These are phyloP conservation scores for Phorcus lineatus DNA, from an alignment of 2,888 invertebrate genomes.

Conservation along the genomic window DNA sequence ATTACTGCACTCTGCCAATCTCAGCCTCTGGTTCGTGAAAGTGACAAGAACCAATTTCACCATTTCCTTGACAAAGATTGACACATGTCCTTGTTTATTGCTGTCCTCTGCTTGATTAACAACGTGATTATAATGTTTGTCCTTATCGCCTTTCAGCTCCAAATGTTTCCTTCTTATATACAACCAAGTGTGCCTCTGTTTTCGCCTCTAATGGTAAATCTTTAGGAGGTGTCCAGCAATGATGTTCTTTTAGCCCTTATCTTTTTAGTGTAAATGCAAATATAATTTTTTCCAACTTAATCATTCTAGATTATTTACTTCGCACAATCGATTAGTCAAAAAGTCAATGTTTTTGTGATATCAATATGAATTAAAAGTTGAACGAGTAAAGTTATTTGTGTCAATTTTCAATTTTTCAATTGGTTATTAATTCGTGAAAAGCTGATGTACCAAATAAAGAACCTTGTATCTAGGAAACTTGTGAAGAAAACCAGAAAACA, in stretches of 20 bases:
- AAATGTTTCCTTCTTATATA: neutral
- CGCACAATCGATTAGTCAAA: no score
- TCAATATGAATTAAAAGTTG: no score
- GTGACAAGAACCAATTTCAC: neutral
- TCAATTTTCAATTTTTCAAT: no score
- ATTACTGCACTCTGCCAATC: neutral
- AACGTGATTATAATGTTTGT: slow-evolving; percentile 9
- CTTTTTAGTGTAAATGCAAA: neutral
- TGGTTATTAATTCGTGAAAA: no score
- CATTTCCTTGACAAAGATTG: neutral
- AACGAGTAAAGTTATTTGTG: no score
- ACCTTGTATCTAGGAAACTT: no score
- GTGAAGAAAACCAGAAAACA: no score
- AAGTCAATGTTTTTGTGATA: no score
- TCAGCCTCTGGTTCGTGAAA: neutral
- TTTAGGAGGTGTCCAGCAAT: neutral
- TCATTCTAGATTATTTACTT: no score
- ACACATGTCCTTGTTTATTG: slow-evolving; percentile 1
- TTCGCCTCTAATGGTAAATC: neutral
- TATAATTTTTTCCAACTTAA: no score
- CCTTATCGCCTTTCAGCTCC: neutral
- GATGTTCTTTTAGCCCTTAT: neutral
- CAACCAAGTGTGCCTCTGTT: slow-evolving; percentile 8
- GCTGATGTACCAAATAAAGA: no score
- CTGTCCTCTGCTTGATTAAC: slow-evolving; percentile 1